These are phyloP conservation scores for Pollachius pollachius DNA, from an alignment of 2,113 vertebrate genomes.

Conservation along the genomic window DNA sequence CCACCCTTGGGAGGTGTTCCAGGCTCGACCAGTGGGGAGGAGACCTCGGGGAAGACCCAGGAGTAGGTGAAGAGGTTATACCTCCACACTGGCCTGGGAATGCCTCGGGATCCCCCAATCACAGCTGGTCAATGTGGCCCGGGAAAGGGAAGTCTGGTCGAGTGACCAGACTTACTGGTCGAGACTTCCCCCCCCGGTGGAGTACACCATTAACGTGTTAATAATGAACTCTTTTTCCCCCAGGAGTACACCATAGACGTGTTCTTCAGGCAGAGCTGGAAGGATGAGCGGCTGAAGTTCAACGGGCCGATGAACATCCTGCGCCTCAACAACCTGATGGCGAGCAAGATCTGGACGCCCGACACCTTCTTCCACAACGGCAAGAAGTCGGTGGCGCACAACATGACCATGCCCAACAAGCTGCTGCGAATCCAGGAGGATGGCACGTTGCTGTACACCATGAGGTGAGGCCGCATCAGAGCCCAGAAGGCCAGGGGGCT, in stretches of 20 bases:
- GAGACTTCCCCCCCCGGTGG: no score
- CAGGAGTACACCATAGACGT: constrained; percentile 99
- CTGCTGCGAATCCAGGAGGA: constrained; percentile 95
- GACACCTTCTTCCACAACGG: constrained; percentile 99
- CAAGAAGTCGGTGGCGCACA: constrained; percentile 97
- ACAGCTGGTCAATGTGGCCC: no score
- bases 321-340: constrained; percentile 97
- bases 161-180: no score
- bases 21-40: no score
- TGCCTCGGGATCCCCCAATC: no score
- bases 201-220: no score
- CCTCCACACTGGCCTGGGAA: no score
- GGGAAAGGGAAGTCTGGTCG: no score
- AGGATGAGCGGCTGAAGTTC: constrained; percentile 93
- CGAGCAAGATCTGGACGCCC: constrained; percentile 99
- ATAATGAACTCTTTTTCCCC: not conserved
- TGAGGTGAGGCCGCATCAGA: constrained; percentile 85
- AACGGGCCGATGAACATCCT: constrained; percentile 96
- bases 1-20: no score
- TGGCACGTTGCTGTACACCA: constrained; percentile 93
- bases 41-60: no score
- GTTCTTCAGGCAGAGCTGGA: constrained; percentile 97
- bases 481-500: no score
- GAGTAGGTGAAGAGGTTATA: no score
- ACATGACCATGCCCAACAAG: constrained; percentile 99